Percentiles rank a stretch among this genome's conserved stretches.
Evolutionary conservation across 2,113 vertebrate species (phyloP).

Genomic region (Pollachius pollachius): DNA sequence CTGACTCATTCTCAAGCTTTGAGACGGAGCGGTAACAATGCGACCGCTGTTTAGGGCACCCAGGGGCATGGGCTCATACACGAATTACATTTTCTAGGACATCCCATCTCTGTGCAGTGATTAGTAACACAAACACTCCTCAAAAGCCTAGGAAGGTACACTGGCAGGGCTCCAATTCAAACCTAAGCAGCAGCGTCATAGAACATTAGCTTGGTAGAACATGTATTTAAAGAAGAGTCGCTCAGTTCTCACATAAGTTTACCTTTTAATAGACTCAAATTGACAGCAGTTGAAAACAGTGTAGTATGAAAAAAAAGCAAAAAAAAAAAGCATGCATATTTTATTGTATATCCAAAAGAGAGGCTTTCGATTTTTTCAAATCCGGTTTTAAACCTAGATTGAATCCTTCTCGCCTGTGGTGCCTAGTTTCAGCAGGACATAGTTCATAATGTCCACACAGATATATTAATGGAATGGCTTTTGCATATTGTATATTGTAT

Average conservation of each 20-base stretch:
- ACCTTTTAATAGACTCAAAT: too few species aligned
- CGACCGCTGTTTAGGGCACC: too few species aligned
- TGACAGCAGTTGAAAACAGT: too few species aligned
- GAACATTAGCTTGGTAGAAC: too few species aligned
- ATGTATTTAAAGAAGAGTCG: not conserved
- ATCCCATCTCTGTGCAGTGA: not conserved
- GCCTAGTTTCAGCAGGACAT: not conserved
- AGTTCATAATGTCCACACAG: not conserved
- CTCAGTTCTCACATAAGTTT: not conserved
- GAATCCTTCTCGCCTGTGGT: not conserved
- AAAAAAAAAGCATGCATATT: not conserved
- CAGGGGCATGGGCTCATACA: not conserved
- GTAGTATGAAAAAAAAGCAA: not conserved
- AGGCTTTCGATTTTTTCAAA: not conserved
- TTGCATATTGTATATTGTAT: not conserved
- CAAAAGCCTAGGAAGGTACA: too few species aligned
- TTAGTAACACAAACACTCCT: too few species aligned
- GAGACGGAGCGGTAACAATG: too few species aligned
- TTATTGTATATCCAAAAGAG: not conserved
- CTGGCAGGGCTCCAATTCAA: not conserved
- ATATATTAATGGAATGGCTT: not conserved
- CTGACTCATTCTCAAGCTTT: too few species aligned
- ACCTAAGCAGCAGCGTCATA: not conserved
- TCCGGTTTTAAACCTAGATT: not conserved
- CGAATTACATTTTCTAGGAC: not conserved